Conservation (phyloP, 1,140 invertebrate genomes). For the Acyrthosiphon pisum region DNA sequence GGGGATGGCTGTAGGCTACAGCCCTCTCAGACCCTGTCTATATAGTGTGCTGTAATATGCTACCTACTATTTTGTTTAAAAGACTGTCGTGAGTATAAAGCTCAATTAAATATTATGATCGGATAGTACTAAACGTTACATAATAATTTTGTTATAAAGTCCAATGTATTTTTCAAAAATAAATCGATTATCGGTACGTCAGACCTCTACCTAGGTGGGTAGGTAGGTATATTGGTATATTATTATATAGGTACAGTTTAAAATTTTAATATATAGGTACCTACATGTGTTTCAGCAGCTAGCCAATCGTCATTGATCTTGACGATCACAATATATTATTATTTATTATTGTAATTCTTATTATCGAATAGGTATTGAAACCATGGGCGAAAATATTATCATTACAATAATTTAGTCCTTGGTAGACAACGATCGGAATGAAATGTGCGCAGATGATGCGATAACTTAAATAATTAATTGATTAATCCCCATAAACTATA, state of each 20-base stretch:
- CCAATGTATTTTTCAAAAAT: background rate
- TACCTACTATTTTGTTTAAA: background rate
- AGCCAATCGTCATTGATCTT: background rate
- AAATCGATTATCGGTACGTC: background rate
- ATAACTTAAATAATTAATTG: background rate
- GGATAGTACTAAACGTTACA: background rate
- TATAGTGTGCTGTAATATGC: too few relatives aligned
- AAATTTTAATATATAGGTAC: background rate
- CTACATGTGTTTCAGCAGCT: too few relatives aligned
- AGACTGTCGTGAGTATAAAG: background rate
- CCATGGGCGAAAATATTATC: background rate
- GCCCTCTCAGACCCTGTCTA: too few relatives aligned
- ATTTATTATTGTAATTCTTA: background rate
- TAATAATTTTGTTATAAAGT: background rate
- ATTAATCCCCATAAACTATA: background rate
- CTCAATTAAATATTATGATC: background rate
- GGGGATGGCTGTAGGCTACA: background rate
- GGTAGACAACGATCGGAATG: slow-evolving; percentile 1
- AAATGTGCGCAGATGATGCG: background rate
- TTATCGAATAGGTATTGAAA: background rate
- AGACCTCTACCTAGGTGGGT: too few relatives aligned
- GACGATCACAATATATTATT: background rate
- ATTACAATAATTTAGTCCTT: background rate
- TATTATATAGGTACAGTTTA: too few relatives aligned
- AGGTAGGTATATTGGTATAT: too few relatives aligned